phyloP scores from a whole-genome alignment of 2,113 vertebrate genomes.

The Siniperca chuatsi region DNA sequence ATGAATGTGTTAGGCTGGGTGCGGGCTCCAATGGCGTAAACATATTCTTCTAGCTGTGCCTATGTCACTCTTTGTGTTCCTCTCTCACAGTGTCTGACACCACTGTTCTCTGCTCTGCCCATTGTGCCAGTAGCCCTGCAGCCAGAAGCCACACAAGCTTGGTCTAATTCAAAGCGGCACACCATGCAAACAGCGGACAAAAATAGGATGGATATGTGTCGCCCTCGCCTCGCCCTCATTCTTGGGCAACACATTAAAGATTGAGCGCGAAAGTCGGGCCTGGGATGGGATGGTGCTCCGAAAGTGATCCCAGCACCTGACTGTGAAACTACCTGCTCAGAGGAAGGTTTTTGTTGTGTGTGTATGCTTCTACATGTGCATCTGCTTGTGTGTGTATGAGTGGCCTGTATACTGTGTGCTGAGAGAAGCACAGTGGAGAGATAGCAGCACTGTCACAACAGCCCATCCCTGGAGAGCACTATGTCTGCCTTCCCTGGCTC shows the following conservation, averaged over 20 bases:
- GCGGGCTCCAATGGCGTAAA: slow-evolving; percentile 63
- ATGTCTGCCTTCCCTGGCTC: slow-evolving; percentile 45
- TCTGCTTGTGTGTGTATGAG: slow-evolving; percentile 25
- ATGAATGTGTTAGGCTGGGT: slow-evolving; percentile 49
- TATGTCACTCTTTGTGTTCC: slow-evolving; percentile 71
- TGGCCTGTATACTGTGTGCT: slow-evolving; percentile 27
- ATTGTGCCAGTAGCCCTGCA: slow-evolving; percentile 74
- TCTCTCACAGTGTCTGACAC: slow-evolving; percentile 66
- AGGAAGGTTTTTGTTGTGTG: slow-evolving; percentile 30
- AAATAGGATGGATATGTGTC: slow-evolving; percentile 68
- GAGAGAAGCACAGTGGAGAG: slow-evolving; percentile 41
- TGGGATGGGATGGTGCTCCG: background rate
- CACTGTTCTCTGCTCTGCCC: slow-evolving; percentile 61
- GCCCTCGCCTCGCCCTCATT: slow-evolving; percentile 33
- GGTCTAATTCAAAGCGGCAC: slow-evolving; percentile 76
- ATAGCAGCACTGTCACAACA: slow-evolving; percentile 69
- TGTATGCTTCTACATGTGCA: slow-evolving; percentile 3
- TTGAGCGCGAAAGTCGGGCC: slow-evolving; percentile 44
- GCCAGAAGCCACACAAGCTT: slow-evolving; percentile 66
- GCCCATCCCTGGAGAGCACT: slow-evolving; percentile 64
- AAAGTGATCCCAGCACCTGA: slow-evolving; percentile 54
- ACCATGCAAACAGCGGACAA: slow-evolving; percentile 70
- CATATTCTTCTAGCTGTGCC: slow-evolving; percentile 76
- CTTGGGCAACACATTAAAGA: slow-evolving; percentile 64
- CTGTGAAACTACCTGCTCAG: slow-evolving; percentile 59